Evolutionary conservation across 1,140 invertebrate species (phyloP).

Genomic region (Drosophila bipectinata): DNA sequence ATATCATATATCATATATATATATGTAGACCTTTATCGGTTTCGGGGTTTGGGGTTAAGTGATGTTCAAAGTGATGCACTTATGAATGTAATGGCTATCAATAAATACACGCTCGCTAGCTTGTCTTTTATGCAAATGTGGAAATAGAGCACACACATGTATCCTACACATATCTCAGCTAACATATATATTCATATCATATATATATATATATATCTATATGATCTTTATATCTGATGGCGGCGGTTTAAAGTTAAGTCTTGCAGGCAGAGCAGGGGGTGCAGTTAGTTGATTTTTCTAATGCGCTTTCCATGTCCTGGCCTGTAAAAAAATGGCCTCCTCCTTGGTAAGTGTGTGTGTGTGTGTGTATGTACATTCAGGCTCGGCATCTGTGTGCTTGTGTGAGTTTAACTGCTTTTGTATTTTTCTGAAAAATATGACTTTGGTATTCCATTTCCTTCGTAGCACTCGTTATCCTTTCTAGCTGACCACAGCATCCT

Average conservation of each 20-base stretch:
- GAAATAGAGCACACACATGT: constrained; percentile 64
- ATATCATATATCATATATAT: constrained; percentile 24
- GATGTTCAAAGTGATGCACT: constrained; percentile 31
- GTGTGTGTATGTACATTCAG: constrained; percentile 52
- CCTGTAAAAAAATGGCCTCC: constrained; percentile 22
- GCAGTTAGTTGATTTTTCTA: constrained; percentile 24
- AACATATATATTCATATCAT: constrained; percentile 22
- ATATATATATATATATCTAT: constrained; percentile 33
- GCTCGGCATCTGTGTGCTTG: constrained; percentile 34
- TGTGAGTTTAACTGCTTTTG: constrained; percentile 60
- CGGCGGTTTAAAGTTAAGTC: constrained; percentile 1
- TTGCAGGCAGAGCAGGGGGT: not conserved
- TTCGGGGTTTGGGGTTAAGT: not conserved
- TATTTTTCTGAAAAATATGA: constrained; percentile 83
- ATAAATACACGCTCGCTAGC: constrained; percentile 75
- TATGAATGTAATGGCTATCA: constrained; percentile 55
- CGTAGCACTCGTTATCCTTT: constrained; percentile 39
- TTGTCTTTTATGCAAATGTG: constrained; percentile 80
- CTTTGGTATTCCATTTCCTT: constrained; percentile 72
- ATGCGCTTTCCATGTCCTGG: constrained; percentile 42
- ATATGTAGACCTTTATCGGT: constrained; percentile 9
- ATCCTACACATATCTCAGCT: constrained; percentile 12
- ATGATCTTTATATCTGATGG: constrained; percentile 45
- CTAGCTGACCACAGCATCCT: constrained; percentile 71
- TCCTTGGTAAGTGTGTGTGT: constrained; percentile 7